Percentiles rank a stretch among this genome's conserved stretches.
Evolutionary conservation across 2,888 invertebrate genomes (phyloP).

Genomic region (Drosophila tanythrix): DNA sequence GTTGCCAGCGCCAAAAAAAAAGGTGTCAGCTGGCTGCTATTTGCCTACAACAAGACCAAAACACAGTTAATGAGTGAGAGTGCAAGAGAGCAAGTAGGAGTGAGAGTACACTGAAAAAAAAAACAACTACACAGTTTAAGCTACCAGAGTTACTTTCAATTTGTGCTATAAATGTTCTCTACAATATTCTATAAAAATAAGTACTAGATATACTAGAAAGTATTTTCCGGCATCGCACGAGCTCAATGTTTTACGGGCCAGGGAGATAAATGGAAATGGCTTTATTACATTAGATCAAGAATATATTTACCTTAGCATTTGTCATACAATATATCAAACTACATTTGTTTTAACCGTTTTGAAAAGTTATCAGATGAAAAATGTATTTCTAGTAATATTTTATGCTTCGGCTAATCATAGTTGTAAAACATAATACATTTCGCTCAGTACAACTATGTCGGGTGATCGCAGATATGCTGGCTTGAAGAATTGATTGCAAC

Average conservation of each 20-base stretch:
- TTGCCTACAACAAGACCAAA: constrained; percentile 37
- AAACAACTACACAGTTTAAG: background rate
- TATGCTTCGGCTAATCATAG: background rate
- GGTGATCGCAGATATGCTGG: background rate
- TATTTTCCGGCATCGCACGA: background rate
- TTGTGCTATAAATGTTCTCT: background rate
- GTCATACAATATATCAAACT: background rate
- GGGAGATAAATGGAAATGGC: background rate
- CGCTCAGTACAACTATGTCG: constrained; percentile 12
- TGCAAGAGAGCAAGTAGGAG: constrained; percentile 10
- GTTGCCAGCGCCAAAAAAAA: constrained; percentile 30
- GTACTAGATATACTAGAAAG: background rate
- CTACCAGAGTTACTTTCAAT: background rate
- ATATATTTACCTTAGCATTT: background rate
- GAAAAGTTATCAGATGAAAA: background rate
- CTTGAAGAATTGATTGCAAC: background rate
- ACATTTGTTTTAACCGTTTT: background rate
- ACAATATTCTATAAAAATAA: background rate
- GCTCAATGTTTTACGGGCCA: background rate
- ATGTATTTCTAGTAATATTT: too few relatives aligned
- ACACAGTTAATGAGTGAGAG: constrained; percentile 18
- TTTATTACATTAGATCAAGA: background rate
- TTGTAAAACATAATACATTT: background rate
- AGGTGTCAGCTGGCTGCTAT: constrained; percentile 43
- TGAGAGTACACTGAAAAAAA: background rate